phyloP scores from a whole-genome alignment of 2,113 vertebrate species.

The Riparia riparia region DNA sequence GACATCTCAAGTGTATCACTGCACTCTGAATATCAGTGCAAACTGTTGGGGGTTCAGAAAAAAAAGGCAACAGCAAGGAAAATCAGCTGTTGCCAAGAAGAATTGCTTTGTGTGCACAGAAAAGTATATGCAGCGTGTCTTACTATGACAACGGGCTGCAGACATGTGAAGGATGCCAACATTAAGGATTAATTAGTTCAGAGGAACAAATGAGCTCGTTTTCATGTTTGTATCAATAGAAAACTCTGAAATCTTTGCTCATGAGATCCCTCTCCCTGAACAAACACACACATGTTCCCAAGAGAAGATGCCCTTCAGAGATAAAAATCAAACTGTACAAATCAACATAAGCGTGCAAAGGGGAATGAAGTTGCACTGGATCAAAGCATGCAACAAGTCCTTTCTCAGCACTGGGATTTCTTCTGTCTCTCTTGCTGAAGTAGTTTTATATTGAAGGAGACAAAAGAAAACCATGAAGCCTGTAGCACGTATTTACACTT shows the following conservation, averaged over 20 bases:
- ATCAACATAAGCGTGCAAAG: not conserved
- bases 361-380: not conserved
- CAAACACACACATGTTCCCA: not conserved
- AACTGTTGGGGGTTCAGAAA: not conserved
- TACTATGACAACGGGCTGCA: not conserved
- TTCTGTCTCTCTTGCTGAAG: not conserved
- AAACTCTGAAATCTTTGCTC: not conserved
- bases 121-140: not conserved
- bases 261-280: not conserved
- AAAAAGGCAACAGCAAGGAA: not conserved
- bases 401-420: not conserved
- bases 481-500: not conserved
- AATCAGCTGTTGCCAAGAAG: not conserved
- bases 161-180: not conserved
- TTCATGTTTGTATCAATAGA: not conserved
- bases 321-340: conserved; percentile 13
- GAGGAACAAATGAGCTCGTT: not conserved
- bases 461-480: not conserved
- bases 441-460: not conserved
- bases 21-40: not conserved
- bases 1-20: not conserved
- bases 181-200: not conserved
- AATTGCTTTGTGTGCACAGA: not conserved
- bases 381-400: not conserved
- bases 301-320: conserved; percentile 17